Evolutionary conservation across 2,113 vertebrate species (phyloP).

Genomic region (Lipophrys pholis): DNA sequence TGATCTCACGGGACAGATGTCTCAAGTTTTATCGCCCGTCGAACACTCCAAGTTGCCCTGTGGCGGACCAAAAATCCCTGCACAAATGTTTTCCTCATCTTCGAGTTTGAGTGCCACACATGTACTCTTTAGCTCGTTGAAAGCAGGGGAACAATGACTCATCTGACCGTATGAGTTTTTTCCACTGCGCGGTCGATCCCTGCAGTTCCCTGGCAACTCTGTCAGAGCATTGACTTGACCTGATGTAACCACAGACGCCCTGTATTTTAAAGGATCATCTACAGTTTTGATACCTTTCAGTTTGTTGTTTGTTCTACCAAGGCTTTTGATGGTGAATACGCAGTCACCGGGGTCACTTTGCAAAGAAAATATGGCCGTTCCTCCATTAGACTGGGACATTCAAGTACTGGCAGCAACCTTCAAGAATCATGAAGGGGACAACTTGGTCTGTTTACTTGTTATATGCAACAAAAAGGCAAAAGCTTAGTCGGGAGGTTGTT

Average conservation of each 20-base stretch:
- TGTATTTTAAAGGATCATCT: slow-evolving; percentile 1
- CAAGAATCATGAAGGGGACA: neutral
- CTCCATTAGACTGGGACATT: neutral
- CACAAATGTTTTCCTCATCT: slow-evolving; percentile 3
- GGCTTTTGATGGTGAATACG: neutral
- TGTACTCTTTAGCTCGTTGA: slow-evolving; percentile 31
- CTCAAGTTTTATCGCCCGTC: neutral
- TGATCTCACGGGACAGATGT: neutral
- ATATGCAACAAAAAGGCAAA: neutral
- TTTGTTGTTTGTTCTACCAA: neutral
- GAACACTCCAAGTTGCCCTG: neutral
- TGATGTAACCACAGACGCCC: neutral
- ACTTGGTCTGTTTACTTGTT: neutral
- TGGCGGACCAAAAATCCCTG: neutral
- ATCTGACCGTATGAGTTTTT: slow-evolving; percentile 54
- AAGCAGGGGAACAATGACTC: slow-evolving; percentile 50
- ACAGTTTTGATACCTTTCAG: neutral
- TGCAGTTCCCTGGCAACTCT: slow-evolving; percentile 16
- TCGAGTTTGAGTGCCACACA: slow-evolving; percentile 35
- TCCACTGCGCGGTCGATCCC: slow-evolving; percentile 39
- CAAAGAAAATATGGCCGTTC: neutral
- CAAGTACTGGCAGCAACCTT: neutral
- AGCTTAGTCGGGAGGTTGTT: neutral
- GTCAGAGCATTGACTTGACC: slow-evolving; percentile 15
- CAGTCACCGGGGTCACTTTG: neutral